Base-by-base conservation (phyloP, 2,113 vertebrate species). In the Gymnogyps californianus region DNA sequence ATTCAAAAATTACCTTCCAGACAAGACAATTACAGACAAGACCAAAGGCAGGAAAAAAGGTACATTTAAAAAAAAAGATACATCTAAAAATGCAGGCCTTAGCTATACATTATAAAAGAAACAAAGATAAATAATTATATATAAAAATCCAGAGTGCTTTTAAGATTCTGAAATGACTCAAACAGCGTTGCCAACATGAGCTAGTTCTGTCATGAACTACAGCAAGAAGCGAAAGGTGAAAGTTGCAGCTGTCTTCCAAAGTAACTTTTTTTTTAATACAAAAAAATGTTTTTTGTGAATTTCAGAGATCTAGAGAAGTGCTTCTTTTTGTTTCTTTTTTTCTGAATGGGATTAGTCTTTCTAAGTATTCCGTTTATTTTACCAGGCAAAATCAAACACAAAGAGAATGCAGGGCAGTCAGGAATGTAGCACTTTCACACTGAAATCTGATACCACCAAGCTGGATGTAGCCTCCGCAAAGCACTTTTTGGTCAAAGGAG, bases 361-460 rank as follows among this genome's bases (percentile, higher is more conserved):
- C 34, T 59, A 77, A 88, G 29, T 67, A 66, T 77, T 42, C 74
- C 13, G 62, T 89, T 91, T 91, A 81, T 85, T 92, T 82, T 49
- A 81, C 46, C 69, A 44, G 74, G 32, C 71, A 86, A 93, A 83
- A 92, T 72, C 69, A 71, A 93, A 57, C 52, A 87, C 82, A 95
- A 94, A 95, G 77, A 62, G 38, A 64, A 61, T 10, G 58, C 47
- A 20, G 65, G 55, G 57, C 72, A 84, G 61, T 44, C 52, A 94
- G 83, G 91, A 97, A 93, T 96, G 90, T 86, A 61, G 71, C 81
- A 82, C 58, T 96, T 96, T 80, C 74, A 79, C 69, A 54, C 70
- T 85, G 90, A 91, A 96, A 96, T 38, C 89, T 42, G 93, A 96
- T 44, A 47, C 82, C 58, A 26, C 42, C 76, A 38, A 59, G 54